Percentiles rank a stretch among this genome's conserved stretches.
Conservation (phyloP, 2,797 vertebrate genomes). For the Carcharodon carcharias region DNA sequence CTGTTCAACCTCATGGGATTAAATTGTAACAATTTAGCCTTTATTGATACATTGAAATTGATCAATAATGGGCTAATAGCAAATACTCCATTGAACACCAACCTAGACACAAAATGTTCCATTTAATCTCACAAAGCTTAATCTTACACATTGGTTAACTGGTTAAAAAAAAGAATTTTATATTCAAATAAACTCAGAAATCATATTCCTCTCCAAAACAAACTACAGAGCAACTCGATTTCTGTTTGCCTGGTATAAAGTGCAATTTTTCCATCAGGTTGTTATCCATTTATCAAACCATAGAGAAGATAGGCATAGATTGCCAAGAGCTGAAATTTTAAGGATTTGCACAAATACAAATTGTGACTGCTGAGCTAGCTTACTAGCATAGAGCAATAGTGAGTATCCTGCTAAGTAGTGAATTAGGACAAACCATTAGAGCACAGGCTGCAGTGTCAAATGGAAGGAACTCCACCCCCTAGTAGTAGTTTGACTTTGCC, state of each 20-base stretch:
- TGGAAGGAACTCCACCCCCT: neutral
- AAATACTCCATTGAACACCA: neutral
- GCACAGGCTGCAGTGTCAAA: neutral
- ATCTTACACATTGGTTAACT: neutral
- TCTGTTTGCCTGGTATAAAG: neutral
- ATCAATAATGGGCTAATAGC: neutral
- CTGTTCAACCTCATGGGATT: neutral
- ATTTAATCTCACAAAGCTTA: neutral
- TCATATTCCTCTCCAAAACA: neutral
- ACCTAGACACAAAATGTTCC: neutral
- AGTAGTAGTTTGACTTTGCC: neutral
- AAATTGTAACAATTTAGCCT: neutral
- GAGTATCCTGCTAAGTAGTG: neutral
- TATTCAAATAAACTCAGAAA: neutral
- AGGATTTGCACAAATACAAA: neutral
- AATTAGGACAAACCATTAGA: neutral
- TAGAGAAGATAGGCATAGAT: no score
- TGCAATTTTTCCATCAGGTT: neutral
- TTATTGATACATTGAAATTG: neutral
- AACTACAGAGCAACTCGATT: neutral
- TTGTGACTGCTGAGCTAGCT: neutral
- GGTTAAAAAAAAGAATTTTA: neutral
- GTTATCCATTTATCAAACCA: neutral
- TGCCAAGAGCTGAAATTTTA: neutral
- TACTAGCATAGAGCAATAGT: neutral